These are phyloP conservation scores for Neoaliturus tenellus DNA, from an alignment of 2,888 invertebrate species.

Conservation along the genomic window DNA sequence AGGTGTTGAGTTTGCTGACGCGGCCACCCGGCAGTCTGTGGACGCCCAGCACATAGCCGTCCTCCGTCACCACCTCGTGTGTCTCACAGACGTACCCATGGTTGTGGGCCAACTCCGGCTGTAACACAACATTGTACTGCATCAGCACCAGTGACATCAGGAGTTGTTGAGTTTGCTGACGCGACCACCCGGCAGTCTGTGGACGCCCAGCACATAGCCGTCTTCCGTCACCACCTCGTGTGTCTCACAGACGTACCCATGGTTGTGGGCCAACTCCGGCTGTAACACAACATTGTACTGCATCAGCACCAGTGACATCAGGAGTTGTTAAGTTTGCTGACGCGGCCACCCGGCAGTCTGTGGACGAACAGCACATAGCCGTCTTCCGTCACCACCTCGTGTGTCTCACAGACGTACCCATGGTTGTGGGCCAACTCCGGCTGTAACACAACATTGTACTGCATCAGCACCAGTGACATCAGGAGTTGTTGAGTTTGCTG, in stretches of 20 bases:
- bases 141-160: conserved; percentile 73
- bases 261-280: conserved; percentile 74
- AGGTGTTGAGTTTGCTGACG: conserved; percentile 67
- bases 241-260: conserved; percentile 75
- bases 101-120: conserved; percentile 74
- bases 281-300: conserved; percentile 72
- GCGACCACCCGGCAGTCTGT: conserved; percentile 76
- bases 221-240: conserved; percentile 76
- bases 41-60: conserved; percentile 79
- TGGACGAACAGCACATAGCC: conserved; percentile 79
- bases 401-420: conserved; percentile 75
- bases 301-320: conserved; percentile 71
- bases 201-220: conserved; percentile 78
- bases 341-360: conserved; percentile 75
- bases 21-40: conserved; percentile 77
- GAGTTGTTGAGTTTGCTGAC: conserved; percentile 66
- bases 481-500: conserved; percentile 68
- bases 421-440: conserved; percentile 74
- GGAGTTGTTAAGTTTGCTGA: conserved; percentile 68
- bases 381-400: conserved; percentile 75
- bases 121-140: conserved; percentile 67
- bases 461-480: conserved; percentile 72
- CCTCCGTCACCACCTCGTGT: conserved; percentile 76
- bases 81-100: conserved; percentile 75
- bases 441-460: conserved; percentile 73